Percentiles rank a stretch among this genome's conserved stretches.
Evolutionary conservation across 2,888 invertebrate species (phyloP).

Genomic region (Drosophila meridionalis): DNA sequence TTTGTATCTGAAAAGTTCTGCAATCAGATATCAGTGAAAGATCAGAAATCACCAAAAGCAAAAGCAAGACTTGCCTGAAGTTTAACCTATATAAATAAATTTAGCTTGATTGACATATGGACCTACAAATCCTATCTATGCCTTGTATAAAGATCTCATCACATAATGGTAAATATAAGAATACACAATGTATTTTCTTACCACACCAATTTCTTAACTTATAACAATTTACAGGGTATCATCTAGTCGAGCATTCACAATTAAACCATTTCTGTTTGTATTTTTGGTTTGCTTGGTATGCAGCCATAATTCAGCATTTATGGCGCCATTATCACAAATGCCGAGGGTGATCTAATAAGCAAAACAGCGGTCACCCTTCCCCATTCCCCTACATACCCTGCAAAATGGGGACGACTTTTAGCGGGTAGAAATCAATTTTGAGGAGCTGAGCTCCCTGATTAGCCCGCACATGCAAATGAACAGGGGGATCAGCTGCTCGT

Average conservation of each 20-base stretch:
- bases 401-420: neutral
- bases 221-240: neutral
- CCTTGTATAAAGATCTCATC: too few relatives aligned
- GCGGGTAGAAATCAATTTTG: constrained; percentile 52
- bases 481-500: neutral
- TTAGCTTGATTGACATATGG: too few relatives aligned
- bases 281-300: constrained; percentile 12
- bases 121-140: too few relatives aligned
- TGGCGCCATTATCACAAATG: constrained; percentile 51
- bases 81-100: too few relatives aligned
- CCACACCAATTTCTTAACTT: too few relatives aligned
- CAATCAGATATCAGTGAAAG: too few relatives aligned
- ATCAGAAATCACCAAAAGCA: too few relatives aligned
- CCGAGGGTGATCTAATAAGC: constrained; percentile 51
- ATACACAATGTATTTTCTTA: too few relatives aligned
- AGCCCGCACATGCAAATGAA: constrained; percentile 54
- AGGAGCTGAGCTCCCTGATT: constrained; percentile 49
- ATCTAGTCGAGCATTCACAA: neutral
- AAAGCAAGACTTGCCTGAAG: too few relatives aligned
- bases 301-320: constrained; percentile 73
- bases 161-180: too few relatives aligned
- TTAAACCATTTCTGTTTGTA: neutral
- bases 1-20: too few relatives aligned
- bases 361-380: neutral
- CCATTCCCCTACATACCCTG: neutral